phyloP scores from a whole-genome alignment of 2,113 vertebrate species.

The Lynx canadensis region DNA sequence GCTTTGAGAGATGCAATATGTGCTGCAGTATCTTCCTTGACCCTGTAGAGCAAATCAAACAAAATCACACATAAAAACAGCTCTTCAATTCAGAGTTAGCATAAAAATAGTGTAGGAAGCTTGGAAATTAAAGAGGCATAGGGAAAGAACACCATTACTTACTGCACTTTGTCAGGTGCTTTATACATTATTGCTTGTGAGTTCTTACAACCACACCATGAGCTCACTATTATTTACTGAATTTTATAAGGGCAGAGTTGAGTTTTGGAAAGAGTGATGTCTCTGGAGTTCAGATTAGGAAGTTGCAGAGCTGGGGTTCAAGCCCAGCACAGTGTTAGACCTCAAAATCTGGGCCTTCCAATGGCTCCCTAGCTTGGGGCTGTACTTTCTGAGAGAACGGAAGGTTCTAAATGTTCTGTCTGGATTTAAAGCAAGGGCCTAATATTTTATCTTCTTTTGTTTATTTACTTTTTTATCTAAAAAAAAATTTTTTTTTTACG shows the following conservation, averaged over 20 bases:
- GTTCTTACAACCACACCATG: neutral
- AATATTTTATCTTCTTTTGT: neutral
- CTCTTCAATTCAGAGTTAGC: neutral
- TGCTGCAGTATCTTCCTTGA: constrained; percentile 85
- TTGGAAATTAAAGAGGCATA: neutral
- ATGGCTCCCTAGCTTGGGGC: neutral
- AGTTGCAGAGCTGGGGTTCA: neutral
- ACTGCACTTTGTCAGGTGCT: neutral
- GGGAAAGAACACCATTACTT: neutral
- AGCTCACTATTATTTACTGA: neutral
- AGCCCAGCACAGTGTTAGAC: neutral
- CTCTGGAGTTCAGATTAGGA: neutral
- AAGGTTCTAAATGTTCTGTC: neutral
- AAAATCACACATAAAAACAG: neutral
- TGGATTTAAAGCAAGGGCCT: neutral
- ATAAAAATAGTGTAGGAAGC: neutral
- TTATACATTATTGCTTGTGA: neutral
- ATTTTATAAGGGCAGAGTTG: neutral
- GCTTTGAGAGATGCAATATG: constrained; percentile 87
- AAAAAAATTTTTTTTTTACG: no score
- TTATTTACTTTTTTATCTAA: no score
- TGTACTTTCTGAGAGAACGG: neutral
- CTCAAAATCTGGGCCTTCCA: neutral
- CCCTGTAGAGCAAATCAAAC: constrained; percentile 80
- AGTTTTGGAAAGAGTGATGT: neutral